A percentile compares a stretch with the other conserved stretches of the same genome.
Evolutionary conservation across 2,113 vertebrate genomes (phyloP).

Genomic region (Zapornia atra): DNA sequence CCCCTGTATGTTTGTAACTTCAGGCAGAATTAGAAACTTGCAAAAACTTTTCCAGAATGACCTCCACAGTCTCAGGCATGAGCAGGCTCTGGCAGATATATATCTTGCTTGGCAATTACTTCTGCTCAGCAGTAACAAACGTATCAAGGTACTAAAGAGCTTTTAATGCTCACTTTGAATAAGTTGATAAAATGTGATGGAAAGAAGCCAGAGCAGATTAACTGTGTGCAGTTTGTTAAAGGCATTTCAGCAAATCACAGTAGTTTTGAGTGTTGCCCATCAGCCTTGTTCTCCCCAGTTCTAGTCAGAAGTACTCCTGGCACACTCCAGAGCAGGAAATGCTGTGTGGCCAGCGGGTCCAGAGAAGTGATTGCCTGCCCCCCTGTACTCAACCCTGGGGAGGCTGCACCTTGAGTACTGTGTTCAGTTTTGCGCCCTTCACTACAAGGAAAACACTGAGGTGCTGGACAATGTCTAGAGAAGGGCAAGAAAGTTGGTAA

Average conservation of each 20-base stretch:
- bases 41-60: background rate
- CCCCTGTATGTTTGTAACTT: background rate
- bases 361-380: no score
- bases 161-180: slow-evolving; percentile 18
- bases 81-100: background rate
- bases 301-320: background rate
- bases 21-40: background rate
- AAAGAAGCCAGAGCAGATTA: slow-evolving; percentile 2
- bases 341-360: no score
- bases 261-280: background rate
- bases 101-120: background rate
- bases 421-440: no score
- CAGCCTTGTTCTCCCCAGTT: background rate
- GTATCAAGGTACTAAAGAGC: background rate
- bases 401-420: no score
- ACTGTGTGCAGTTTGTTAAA: background rate
- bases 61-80: background rate
- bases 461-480: no score
- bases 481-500: no score
- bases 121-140: background rate
- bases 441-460: no score
- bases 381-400: no score
- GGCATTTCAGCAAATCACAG: background rate
- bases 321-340: background rate
- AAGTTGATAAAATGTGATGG: slow-evolving; percentile 6